phyloP scores from a whole-genome alignment of 2,888 invertebrate genomes.

The Ormyrus pomaceus region DNA sequence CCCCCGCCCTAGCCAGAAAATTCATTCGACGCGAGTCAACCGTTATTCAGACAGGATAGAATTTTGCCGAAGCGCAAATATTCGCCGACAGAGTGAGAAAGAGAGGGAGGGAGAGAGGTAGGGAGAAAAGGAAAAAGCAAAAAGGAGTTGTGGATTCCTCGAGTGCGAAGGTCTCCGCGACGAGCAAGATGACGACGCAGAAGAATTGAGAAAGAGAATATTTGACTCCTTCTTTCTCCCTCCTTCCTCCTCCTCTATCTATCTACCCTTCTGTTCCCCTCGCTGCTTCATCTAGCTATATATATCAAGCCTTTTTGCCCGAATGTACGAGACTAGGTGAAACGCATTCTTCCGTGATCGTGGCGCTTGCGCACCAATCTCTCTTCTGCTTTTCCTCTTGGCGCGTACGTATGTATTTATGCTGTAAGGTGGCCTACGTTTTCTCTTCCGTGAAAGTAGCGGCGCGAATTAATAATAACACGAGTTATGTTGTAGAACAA shows the following conservation, averaged over 20 bases:
- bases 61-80: slow-evolving; percentile 61
- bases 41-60: slow-evolving; percentile 62
- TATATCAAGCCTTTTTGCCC: slow-evolving; percentile 5
- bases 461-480: slow-evolving; percentile 30
- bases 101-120: neutral
- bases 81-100: slow-evolving; percentile 31
- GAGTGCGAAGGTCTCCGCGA: slow-evolving; percentile 21
- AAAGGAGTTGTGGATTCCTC: slow-evolving; percentile 3
- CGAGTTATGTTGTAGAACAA: too few species aligned
- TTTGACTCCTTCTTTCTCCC: slow-evolving; percentile 18
- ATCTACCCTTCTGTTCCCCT: neutral
- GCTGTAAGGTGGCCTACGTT: neutral
- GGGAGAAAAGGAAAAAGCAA: neutral
- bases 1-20: slow-evolving; percentile 49
- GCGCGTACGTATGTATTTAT: neutral
- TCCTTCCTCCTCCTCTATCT: neutral
- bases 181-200: slow-evolving; percentile 34
- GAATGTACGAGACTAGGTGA: neutral
- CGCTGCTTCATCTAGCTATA: slow-evolving; percentile 3
- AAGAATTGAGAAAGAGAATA: slow-evolving; percentile 44
- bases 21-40: slow-evolving; percentile 60
- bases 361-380: slow-evolving; percentile 6
- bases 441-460: neutral
- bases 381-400: slow-evolving; percentile 6
- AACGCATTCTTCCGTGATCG: slow-evolving; percentile 33